Base-by-base conservation (phyloP, 2,797 vertebrate species). In the Coccyzus lansbergi region DNA sequence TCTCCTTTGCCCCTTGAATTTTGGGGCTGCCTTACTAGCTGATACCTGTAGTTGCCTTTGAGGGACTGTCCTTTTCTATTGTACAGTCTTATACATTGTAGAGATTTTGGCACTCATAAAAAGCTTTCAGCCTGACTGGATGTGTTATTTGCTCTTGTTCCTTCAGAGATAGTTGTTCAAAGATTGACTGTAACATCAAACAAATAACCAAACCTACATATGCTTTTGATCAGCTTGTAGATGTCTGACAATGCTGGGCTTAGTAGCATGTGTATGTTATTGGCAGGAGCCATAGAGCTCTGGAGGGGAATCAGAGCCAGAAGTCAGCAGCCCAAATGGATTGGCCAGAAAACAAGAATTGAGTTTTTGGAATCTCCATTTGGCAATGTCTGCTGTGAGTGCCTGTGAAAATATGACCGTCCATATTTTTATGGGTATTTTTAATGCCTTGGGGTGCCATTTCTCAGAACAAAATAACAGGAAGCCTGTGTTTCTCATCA, bases 21-120 rank as follows among this genome's bases (percentile, higher is more conserved):
- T 52, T 69, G 36, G 11, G 20, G 20, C 33, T 78, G n/a, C 16
- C 56, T 74, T 55, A 7, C 46, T 25, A 51, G 31, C 17, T 12
- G 68, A 56, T 44, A 63, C 7, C 12, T 68, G 15, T 13, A 74
- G 38, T 38, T 91, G 91, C 83, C 77, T 90, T 84, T 70, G 44
- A 94, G 80, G 56, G 34, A 20, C 74, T 95, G 83, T 92, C 83
- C 74, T 60, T 92, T 44, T 70, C 64, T 76, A 31, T 65, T 94
- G 62, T 86, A 85, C 26, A 63, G 80, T 70, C 86, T 92, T 92
- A 55, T 88, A 60, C 40, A n/a, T 72, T 76, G 75, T 70, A 63
- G 48, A 92, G 85, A 88, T 94, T 92, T 93, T 95, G 93, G 85
- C 89, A 60, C 63, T 72, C 83, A 94, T 83, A 77, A 74, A 90